A percentile compares a stretch with the other conserved stretches of the same genome.
Evolutionary conservation across 2,113 vertebrate genomes (phyloP).

Genomic region (Ptyas mucosa): DNA sequence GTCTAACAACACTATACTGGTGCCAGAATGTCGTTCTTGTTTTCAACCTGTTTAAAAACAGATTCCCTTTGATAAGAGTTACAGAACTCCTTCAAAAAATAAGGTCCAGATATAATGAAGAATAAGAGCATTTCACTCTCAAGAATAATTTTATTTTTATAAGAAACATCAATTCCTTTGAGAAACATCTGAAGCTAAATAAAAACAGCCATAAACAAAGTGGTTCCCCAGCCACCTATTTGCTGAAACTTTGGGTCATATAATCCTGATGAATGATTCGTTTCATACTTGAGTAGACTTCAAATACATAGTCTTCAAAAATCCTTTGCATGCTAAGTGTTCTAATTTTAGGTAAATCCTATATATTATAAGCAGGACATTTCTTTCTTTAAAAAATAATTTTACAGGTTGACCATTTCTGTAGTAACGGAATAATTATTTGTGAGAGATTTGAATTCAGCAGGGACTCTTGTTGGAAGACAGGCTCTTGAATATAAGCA

Average conservation of each 20-base stretch:
- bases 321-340: neutral
- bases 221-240: neutral
- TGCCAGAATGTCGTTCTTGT: neutral
- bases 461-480: neutral
- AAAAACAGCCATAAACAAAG: neutral
- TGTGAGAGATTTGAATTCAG: neutral
- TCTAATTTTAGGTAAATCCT: neutral
- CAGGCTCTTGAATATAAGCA: neutral
- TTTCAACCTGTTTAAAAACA: neutral
- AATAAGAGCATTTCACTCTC: neutral
- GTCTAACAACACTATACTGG: neutral
- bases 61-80: neutral
- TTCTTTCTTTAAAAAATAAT: neutral
- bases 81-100: neutral
- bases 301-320: neutral
- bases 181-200: neutral
- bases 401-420: neutral
- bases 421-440: neutral
- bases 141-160: neutral
- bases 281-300: neutral
- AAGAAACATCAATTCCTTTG: neutral
- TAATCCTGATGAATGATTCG: neutral
- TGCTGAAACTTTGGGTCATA: neutral
- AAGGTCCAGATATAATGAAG: neutral
- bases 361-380: neutral